Evolutionary conservation across 2,797 vertebrate species (phyloP), one percentile per base, ranked within the genome.

Genomic region (Centropyge bicolor): DNA sequence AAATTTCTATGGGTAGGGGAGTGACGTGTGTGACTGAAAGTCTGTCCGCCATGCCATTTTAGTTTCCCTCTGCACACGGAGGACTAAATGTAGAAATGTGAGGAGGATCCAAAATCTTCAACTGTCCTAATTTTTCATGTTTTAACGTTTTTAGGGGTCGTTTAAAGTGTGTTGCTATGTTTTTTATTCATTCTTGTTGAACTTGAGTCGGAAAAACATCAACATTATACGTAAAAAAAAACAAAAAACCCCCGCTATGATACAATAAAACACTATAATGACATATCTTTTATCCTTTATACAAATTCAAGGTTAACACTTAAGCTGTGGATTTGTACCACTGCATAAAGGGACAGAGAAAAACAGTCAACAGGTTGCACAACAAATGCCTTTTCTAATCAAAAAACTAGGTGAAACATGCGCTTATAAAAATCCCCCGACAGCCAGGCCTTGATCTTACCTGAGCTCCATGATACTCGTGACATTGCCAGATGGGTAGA

Each of bases 381-480:
- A 20, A 56, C 16, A 67, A 56, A 1, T 31, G 19, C 35, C 40
- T n/a, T 55, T 62, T 56, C 6, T n/a, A 52, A 46, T 36, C 6
- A 52, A 22, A 31, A 74, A 49, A 67, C n/a, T 17, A 40, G 6
- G 3, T 8, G 17, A 6, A 36, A 19, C 13, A 46, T 38, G 35
- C 51, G 45, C 20, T 31, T 13, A 31, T 31, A 36, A 31, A 52
- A 40, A 7, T 12, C 3, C 19, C 27, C 22, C 12, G 43, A 8
- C 16, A 54, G 48, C 0, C 4, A 49, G 12, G 13, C 7, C 46
- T 40, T 3, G 27, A 3, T 66, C 86, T 69, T 80, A 99, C 98
- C 98, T 97, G 61, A 99, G 96, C 91, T 99, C 98, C 93, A 99
- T 96, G 87, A 99, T 97, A 64, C 97, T 99, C 12, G 97, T 98